These are phyloP conservation scores for Zeus faber DNA, from an alignment of 2,113 vertebrate species.

Conservation along the genomic window DNA sequence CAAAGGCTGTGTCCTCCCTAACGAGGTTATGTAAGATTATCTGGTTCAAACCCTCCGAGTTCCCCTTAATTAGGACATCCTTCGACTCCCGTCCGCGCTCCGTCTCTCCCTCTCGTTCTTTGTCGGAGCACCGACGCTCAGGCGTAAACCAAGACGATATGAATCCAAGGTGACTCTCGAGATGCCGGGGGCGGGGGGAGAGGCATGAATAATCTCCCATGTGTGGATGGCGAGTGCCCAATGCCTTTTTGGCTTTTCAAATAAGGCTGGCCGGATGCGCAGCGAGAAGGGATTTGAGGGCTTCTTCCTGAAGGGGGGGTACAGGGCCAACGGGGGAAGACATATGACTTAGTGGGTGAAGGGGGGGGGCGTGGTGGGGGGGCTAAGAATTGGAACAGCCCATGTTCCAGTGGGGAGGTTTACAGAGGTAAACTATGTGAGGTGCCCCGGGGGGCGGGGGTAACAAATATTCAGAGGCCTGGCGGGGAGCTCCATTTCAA, in stretches of 20 bases:
- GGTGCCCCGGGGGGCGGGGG: slow-evolving; percentile 13
- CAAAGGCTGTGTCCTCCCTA: slow-evolving; percentile 68
- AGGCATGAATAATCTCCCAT: too few relatives aligned
- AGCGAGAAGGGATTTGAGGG: too few relatives aligned
- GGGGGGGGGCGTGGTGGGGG: neutral
- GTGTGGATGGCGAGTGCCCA: too few relatives aligned
- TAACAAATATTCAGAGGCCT: slow-evolving; percentile 1
- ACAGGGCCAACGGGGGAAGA: neutral
- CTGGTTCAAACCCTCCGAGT: slow-evolving; percentile 76
- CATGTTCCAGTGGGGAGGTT: slow-evolving; percentile 26
- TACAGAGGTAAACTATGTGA: slow-evolving; percentile 52
- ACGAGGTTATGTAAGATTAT: slow-evolving; percentile 77
- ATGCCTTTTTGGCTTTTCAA: too few relatives aligned
- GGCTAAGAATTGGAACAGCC: neutral
- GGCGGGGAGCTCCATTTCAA: slow-evolving; percentile 71
- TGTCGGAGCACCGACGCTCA: slow-evolving; percentile 46
- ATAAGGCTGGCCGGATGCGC: too few relatives aligned
- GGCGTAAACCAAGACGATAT: slow-evolving; percentile 44
- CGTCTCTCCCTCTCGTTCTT: slow-evolving; percentile 31
- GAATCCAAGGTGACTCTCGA: slow-evolving; percentile 68
- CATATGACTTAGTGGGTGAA: neutral
- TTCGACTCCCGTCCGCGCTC: slow-evolving; percentile 31
- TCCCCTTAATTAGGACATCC: slow-evolving; percentile 78
- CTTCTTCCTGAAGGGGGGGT: too few relatives aligned
- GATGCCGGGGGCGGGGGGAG: slow-evolving; percentile 39